Percentiles rank a stretch among this genome's conserved stretches.
phyloP scores from a whole-genome alignment of 2,888 invertebrate genomes.

The Myopa testacea region DNA sequence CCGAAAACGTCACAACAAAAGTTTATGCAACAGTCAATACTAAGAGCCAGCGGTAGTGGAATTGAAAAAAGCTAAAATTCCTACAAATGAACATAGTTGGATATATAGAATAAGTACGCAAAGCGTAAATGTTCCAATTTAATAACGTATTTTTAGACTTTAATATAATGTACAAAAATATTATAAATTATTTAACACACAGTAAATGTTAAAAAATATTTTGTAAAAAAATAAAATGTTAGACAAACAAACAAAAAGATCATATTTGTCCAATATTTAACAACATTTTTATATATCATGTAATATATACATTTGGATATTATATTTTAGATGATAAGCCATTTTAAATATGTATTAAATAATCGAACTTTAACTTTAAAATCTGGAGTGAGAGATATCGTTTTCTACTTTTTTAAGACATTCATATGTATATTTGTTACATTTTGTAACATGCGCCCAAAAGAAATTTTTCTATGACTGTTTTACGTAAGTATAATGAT shows the following conservation, averaged over 20 bases:
- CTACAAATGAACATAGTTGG: neutral
- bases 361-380: slow-evolving; percentile 4
- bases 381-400: too few species aligned
- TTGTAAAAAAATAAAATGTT: neutral
- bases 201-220: slow-evolving; percentile 10
- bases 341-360: slow-evolving; percentile 21
- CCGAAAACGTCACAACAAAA: slow-evolving; percentile 51
- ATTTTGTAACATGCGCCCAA: too few species aligned
- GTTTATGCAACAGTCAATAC: slow-evolving; percentile 32
- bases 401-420: too few species aligned
- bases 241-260: neutral
- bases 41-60: slow-evolving; percentile 48
- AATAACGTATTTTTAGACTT: slow-evolving; percentile 21
- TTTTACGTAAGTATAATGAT: too few species aligned
- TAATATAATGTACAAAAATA: slow-evolving; percentile 30
- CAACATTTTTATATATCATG: slow-evolving; percentile 12
- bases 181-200: slow-evolving; percentile 11
- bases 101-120: neutral
- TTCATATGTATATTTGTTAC: too few species aligned
- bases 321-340: slow-evolving; percentile 16
- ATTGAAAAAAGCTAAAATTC: slow-evolving; percentile 35
- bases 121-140: slow-evolving; percentile 24
- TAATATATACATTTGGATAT: neutral
- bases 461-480: too few species aligned
- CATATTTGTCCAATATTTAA: slow-evolving; percentile 1